These are phyloP conservation scores for Malurus elegans DNA, from an alignment of 2,113 vertebrate species.

Conservation along the genomic window DNA sequence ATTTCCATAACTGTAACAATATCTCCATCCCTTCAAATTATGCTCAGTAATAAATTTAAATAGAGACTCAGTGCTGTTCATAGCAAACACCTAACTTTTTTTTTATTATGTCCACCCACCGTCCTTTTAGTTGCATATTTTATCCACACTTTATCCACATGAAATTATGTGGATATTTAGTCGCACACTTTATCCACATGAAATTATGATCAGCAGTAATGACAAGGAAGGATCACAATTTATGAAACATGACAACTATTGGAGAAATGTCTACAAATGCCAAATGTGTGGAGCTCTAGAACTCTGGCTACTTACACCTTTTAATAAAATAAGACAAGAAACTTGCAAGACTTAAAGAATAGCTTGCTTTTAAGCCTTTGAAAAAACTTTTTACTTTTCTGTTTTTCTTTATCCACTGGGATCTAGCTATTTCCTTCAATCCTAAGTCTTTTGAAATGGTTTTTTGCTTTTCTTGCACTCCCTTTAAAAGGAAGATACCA, in stretches of 20 bases:
- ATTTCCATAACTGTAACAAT: neutral
- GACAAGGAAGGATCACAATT: neutral
- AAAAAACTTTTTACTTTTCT: neutral
- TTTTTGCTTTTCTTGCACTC: conserved; percentile 9
- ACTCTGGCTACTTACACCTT: neutral
- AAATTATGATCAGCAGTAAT: neutral
- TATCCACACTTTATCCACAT: neutral
- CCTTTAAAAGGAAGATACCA: conserved; percentile 11
- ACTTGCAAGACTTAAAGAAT: neutral
- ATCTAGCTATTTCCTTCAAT: conserved; percentile 11
- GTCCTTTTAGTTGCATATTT: neutral
- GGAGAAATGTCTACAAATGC: neutral
- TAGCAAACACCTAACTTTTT: neutral
- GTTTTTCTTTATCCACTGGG: neutral
- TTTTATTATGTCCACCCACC: neutral
- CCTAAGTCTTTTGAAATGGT: neutral
- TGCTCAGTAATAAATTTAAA: neutral
- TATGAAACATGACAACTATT: neutral
- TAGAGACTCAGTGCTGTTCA: neutral
- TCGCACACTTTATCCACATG: neutral
- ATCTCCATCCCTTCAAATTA: neutral
- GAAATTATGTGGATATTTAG: neutral
- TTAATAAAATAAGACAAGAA: neutral
- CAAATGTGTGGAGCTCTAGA: neutral
- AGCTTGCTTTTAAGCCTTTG: neutral